Percentiles rank a stretch among this genome's conserved stretches.
These are phyloP conservation scores for Protophormia terraenovae DNA, from an alignment of 2,888 invertebrate species.

Conservation along the genomic window DNA sequence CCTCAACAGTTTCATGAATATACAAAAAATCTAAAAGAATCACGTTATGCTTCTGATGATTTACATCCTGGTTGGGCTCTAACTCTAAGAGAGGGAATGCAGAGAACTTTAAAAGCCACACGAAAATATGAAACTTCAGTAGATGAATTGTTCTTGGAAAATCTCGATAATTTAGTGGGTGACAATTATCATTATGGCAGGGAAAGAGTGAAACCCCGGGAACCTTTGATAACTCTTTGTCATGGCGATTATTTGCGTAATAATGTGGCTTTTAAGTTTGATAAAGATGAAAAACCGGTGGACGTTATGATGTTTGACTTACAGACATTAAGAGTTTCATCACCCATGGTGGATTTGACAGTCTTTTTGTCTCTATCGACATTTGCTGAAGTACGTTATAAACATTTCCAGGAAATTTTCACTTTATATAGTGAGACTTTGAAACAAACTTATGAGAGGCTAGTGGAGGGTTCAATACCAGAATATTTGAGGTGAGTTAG, in stretches of 20 bases:
- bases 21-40: slow-evolving; percentile 72
- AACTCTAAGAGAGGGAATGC: slow-evolving; percentile 45
- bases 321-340: slow-evolving; percentile 78
- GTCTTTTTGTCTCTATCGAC: slow-evolving; percentile 76
- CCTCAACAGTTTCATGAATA: slow-evolving; percentile 72
- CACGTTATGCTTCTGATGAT: slow-evolving; percentile 73
- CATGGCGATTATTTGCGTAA: slow-evolving; percentile 80
- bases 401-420: slow-evolving; percentile 76
- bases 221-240: slow-evolving; percentile 78
- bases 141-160: slow-evolving; percentile 72
- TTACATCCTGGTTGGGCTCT: slow-evolving; percentile 69
- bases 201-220: slow-evolving; percentile 75
- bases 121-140: slow-evolving; percentile 72
- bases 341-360: slow-evolving; percentile 79
- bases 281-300: slow-evolving; percentile 70
- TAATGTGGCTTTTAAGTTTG: slow-evolving; percentile 79
- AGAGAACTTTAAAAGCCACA: slow-evolving; percentile 69
- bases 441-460: slow-evolving; percentile 56
- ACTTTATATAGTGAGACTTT: slow-evolving; percentile 75
- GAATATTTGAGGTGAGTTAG: slow-evolving; percentile 73
- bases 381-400: slow-evolving; percentile 74
- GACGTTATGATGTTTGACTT: slow-evolving; percentile 80
- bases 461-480: slow-evolving; percentile 70
- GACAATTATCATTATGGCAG: slow-evolving; percentile 70
- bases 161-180: slow-evolving; percentile 67